Evolutionary conservation across 2,888 invertebrate genomes (phyloP), one percentile per base, ranked within the genome.

Genomic region (Mythimna pallens): DNA sequence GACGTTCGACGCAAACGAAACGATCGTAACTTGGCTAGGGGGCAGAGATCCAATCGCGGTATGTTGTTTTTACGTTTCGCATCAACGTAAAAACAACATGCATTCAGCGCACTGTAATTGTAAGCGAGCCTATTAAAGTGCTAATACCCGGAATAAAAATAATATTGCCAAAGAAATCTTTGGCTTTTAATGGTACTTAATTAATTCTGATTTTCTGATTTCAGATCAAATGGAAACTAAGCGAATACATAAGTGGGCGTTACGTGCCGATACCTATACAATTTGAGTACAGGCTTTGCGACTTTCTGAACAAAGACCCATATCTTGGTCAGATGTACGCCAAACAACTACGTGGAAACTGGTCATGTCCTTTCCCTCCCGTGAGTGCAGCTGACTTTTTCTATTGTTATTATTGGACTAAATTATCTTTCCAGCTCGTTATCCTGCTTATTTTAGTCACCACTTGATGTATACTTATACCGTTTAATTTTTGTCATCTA

Each of bases 231-330:
- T 81, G 77, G 81, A 2, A 50, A 10, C 9, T 80, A 14, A 69
- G 25, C 34, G 80, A 80, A 66, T 64, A 63, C 7, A 55, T 80
- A 43, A 73, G 80, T 30, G 80, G 80, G 3, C 81, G 55, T 20
- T 71, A 59, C 55, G 20, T 80, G 1, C 30, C 14, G 0, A n/a
- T 71, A 59, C 80, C 81, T 0, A 20, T 80, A 10, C n/a, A 36
- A 20, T 81, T 80, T 34, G 81, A 80, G 25, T 81, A 80, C 12
- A 73, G 10, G 7, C 17, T 80, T 1, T 80, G 80, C 7, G 80
- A 80, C 22, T 80, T 81, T 65, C 34, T 80, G 4, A 12, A 73
- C 12, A 80, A 81, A 8, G 81, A 80, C 4, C 62, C 20, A n/a
- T 81, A 59, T 52, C 10, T 81, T 8, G 80, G 80, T 0, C 20